These are phyloP conservation scores for Erebia palarica DNA, from an alignment of 2,888 invertebrate species.

Conservation along the genomic window DNA sequence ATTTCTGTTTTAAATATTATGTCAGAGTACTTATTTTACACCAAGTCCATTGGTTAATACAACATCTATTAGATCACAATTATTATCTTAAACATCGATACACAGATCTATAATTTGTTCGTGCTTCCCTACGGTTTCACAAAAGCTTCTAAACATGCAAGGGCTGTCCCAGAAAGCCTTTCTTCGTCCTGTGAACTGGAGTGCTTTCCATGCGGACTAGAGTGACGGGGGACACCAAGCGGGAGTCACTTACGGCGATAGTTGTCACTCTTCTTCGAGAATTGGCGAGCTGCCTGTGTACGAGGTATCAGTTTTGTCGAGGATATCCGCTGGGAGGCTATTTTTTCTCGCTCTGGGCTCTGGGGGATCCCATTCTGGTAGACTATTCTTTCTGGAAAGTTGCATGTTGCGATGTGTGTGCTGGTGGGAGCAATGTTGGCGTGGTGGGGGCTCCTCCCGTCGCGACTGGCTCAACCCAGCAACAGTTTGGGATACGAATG, in stretches of 20 bases:
- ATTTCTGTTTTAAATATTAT: background rate
- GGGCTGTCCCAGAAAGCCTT: conserved; percentile 74
- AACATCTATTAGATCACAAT: conserved; percentile 26
- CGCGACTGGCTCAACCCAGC: conserved; percentile 76
- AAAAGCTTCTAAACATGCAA: conserved; percentile 80
- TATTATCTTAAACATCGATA: conserved; percentile 52
- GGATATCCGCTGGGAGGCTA: conserved; percentile 74
- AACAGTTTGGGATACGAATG: conserved; percentile 82
- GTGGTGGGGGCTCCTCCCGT: conserved; percentile 69
- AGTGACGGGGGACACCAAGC: conserved; percentile 75
- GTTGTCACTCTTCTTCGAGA: conserved; percentile 71
- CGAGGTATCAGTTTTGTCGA: conserved; percentile 58
- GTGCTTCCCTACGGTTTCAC: conserved; percentile 72
- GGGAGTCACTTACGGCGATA: conserved; percentile 70
- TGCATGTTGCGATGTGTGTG: conserved; percentile 70
- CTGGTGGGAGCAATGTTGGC: conserved; percentile 77
- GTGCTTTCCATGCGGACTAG: conserved; percentile 77
- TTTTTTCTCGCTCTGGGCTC: conserved; percentile 72
- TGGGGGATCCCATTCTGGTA: conserved; percentile 78
- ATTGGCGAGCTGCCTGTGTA: conserved; percentile 54
- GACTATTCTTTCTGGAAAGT: conserved; percentile 75
- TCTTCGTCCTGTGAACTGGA: conserved; percentile 61
- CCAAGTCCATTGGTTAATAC: background rate
- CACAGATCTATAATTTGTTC: conserved; percentile 70
- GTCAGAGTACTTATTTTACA: background rate